phyloP scores from a whole-genome alignment of 1,140 invertebrate species.

The Brachionus rubens region DNA sequence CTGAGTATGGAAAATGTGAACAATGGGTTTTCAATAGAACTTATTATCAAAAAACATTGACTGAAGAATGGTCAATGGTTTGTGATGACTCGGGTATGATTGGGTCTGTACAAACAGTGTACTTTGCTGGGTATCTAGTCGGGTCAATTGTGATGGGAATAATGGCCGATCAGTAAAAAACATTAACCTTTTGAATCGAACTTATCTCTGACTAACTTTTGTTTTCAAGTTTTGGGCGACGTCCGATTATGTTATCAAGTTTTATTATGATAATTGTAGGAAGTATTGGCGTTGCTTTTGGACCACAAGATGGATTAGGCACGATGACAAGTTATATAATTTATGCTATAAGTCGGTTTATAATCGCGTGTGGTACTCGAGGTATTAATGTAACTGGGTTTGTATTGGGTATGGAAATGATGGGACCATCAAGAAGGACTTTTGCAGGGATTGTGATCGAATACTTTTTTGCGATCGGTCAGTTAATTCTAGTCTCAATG shows the following conservation, averaged over 20 bases:
- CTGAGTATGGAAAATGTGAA: not conserved
- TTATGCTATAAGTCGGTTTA: not conserved
- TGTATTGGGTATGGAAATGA: slow-evolving; percentile 45
- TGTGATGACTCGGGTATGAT: not conserved
- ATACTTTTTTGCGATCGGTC: slow-evolving; percentile 46
- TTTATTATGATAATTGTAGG: slow-evolving; percentile 23
- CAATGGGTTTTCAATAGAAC: slow-evolving; percentile 18
- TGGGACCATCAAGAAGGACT: not conserved
- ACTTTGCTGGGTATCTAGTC: slow-evolving; percentile 41
- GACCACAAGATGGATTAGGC: slow-evolving; percentile 19
- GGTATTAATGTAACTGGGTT: slow-evolving; percentile 44
- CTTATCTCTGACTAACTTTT: not conserved
- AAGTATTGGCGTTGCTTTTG: slow-evolving; percentile 7
- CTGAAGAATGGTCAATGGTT: slow-evolving; percentile 38
- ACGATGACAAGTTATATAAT: not conserved
- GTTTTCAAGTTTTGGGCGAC: slow-evolving; percentile 21
- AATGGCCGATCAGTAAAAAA: slow-evolving; percentile 43
- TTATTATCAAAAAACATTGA: slow-evolving; percentile 33
- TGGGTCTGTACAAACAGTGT: slow-evolving; percentile 23
- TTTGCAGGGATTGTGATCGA: slow-evolving; percentile 43
- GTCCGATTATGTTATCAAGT: slow-evolving; percentile 32
- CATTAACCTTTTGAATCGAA: not conserved
- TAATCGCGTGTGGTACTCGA: slow-evolving; percentile 34
- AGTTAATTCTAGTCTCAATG: slow-evolving; percentile 26
- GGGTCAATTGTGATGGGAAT: slow-evolving; percentile 45